Conservation (phyloP, 2,888 invertebrate genomes). For the Pyrocoelia pectoralis region DNA sequence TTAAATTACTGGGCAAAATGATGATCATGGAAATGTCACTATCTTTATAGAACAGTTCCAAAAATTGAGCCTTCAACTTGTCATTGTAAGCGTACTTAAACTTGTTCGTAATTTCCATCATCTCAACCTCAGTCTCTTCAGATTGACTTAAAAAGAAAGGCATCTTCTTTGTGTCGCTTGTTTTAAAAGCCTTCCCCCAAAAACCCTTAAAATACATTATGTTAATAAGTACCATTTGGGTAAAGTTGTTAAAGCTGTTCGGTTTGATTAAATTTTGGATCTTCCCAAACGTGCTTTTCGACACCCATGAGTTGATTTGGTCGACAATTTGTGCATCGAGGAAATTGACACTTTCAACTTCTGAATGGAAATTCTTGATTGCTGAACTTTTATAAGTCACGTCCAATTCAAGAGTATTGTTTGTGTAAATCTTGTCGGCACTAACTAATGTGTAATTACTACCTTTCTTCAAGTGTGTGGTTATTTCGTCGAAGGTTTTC, state of each 20-base stretch:
- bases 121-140: neutral
- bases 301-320: neutral
- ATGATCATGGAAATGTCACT: slow-evolving; percentile 34
- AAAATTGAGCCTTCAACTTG: slow-evolving; percentile 47
- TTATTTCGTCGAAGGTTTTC: neutral
- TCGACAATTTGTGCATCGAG: neutral
- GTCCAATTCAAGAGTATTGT: neutral
- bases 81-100: slow-evolving; percentile 48
- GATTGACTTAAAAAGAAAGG: neutral
- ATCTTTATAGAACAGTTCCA: slow-evolving; percentile 48
- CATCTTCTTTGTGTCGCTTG: neutral
- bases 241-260: neutral
- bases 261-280: neutral
- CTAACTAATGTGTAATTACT: neutral
- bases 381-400: neutral
- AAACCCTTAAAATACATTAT: neutral
- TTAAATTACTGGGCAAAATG: slow-evolving; percentile 35
- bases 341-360: neutral
- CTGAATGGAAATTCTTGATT: neutral
- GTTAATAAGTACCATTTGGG: too few relatives aligned
- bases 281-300: neutral
- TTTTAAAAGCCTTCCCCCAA: neutral
- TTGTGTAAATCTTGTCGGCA: neutral
- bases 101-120: neutral
- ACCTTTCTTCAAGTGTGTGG: neutral